Conservation (phyloP, 2,888 invertebrate species). For the Pogonocherus hispidulus region DNA sequence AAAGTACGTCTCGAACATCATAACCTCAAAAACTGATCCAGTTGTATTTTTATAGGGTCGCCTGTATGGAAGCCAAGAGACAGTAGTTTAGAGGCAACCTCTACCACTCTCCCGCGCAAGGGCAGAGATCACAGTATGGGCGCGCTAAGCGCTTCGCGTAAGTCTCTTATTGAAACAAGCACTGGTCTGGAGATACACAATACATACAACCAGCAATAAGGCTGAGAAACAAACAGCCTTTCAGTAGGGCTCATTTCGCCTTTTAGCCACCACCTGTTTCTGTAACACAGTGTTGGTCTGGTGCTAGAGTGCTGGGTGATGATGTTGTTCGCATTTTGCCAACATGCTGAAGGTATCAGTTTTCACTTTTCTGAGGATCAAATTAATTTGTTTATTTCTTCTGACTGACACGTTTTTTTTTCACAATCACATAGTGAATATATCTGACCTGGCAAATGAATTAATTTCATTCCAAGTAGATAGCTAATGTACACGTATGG, state of each 20-base stretch:
- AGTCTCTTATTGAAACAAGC: slow-evolving; percentile 72
- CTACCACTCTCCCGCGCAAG: slow-evolving; percentile 75
- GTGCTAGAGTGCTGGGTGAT: slow-evolving; percentile 28
- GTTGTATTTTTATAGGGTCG: slow-evolving; percentile 87
- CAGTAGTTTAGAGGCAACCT: slow-evolving; percentile 75
- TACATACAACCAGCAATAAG: slow-evolving; percentile 65
- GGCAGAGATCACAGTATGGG: slow-evolving; percentile 71
- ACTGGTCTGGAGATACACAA: slow-evolving; percentile 68
- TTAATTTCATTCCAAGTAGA: no score
- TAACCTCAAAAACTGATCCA: slow-evolving; percentile 52
- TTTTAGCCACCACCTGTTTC: slow-evolving; percentile 42
- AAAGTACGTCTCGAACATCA: slow-evolving; percentile 36
- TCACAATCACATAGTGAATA: no score
- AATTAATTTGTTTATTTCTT: no score
- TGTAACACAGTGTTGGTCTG: slow-evolving; percentile 30
- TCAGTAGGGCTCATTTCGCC: slow-evolving; percentile 33
- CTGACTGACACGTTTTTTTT: no score
- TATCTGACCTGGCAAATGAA: no score
- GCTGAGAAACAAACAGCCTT: slow-evolving; percentile 38
- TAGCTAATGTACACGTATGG: no score
- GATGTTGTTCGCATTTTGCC: slow-evolving; percentile 26
- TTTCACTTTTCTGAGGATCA: neutral
- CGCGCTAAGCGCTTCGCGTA: slow-evolving; percentile 73
- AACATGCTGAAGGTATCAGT: slow-evolving; percentile 27
- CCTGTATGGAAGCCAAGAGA: slow-evolving; percentile 99